A percentile compares a stretch with the other conserved stretches of the same genome.
These are phyloP conservation scores for Schrankia costaestrigalis DNA, from an alignment of 2,888 invertebrate species.

Conservation along the genomic window DNA sequence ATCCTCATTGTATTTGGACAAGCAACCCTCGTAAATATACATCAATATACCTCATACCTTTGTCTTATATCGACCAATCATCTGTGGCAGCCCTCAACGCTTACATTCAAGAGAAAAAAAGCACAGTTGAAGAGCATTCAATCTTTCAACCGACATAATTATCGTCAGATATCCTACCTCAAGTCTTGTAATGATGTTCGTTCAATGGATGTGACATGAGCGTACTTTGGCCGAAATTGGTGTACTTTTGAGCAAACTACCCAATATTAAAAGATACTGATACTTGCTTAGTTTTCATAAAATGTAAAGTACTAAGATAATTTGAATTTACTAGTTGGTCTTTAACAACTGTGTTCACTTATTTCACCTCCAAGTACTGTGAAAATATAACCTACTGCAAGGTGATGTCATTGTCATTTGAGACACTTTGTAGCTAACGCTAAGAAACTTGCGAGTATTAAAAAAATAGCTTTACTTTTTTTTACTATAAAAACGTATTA, in stretches of 20 bases:
- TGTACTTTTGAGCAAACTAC: not conserved
- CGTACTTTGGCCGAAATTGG: conserved; percentile 7
- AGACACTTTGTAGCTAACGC: too few relatives aligned
- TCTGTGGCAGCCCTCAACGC: conserved; percentile 18
- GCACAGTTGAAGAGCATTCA: conserved; percentile 60
- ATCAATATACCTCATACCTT: not conserved
- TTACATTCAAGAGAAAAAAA: conserved; percentile 39
- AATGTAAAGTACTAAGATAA: not conserved
- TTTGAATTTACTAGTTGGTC: too few relatives aligned
- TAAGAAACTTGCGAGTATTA: too few relatives aligned
- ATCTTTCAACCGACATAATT: conserved; percentile 72
- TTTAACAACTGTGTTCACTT: too few relatives aligned
- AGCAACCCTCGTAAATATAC: not conserved
- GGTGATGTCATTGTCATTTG: too few relatives aligned
- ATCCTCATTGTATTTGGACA: not conserved
- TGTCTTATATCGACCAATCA: conserved; percentile 24
- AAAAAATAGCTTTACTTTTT: too few relatives aligned
- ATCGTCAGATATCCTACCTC: conserved; percentile 62
- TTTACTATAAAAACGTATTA: not conserved
- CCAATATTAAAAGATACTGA: not conserved
- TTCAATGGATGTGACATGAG: conserved; percentile 27
- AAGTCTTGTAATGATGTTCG: conserved; percentile 25
- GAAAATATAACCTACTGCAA: too few relatives aligned
- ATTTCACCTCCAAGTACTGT: too few relatives aligned
- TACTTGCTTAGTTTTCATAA: not conserved